Conservation (phyloP, 1,140 invertebrate species). For the Drosophila sturtevanti region DNA sequence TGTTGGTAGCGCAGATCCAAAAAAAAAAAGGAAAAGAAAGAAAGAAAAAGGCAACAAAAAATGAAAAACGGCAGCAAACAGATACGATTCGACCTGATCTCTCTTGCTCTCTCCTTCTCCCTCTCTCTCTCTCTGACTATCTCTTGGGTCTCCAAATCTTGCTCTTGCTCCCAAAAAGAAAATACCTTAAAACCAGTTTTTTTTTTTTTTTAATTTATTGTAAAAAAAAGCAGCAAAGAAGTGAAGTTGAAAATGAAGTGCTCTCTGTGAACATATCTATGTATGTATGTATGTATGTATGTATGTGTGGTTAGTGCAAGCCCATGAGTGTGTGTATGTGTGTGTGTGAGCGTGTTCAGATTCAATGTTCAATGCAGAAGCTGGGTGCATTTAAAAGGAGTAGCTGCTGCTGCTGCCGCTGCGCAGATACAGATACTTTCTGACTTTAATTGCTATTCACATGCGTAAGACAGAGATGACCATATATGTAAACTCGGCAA, state of each 20-base stretch:
- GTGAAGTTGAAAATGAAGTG: constrained; percentile 78
- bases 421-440: constrained; percentile 74
- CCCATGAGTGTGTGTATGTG: constrained; percentile 14
- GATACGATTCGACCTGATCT: constrained; percentile 48
- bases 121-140: constrained; percentile 8
- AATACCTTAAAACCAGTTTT: constrained; percentile 82
- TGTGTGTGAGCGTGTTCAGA: constrained; percentile 55
- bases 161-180: constrained; percentile 58
- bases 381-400: constrained; percentile 77
- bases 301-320: constrained; percentile 8
- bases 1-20: constrained; percentile 53
- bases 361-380: constrained; percentile 73
- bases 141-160: constrained; percentile 10
- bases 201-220: constrained; percentile 61
- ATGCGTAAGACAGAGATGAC: constrained; percentile 68
- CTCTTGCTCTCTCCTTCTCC: constrained; percentile 27
- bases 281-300: constrained; percentile 28
- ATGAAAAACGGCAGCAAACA: constrained; percentile 49
- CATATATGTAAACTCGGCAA: constrained; percentile 35
- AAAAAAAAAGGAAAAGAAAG: constrained; percentile 26
- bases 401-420: constrained; percentile 56
- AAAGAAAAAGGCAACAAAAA: constrained; percentile 29
- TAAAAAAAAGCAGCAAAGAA: constrained; percentile 67
- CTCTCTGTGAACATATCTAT: constrained; percentile 41
- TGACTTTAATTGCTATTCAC: constrained; percentile 61